phyloP scores from a whole-genome alignment of 1,140 invertebrate genomes.

The Galendromus occidentalis region DNA sequence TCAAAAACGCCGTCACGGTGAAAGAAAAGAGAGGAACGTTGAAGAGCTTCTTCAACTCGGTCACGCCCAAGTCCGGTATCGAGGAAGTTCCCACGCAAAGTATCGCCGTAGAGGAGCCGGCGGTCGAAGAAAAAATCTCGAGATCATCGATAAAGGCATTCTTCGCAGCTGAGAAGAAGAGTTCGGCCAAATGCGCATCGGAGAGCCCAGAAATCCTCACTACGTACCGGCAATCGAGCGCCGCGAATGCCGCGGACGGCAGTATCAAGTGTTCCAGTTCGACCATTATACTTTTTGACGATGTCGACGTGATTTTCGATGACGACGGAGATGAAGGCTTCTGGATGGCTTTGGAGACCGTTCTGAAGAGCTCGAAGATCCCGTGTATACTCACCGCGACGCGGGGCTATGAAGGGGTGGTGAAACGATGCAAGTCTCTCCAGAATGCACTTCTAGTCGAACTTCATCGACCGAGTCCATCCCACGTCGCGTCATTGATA shows the following conservation, averaged over 20 bases:
- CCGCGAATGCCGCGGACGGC: no score
- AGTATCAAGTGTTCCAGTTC: neutral
- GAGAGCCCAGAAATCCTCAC: neutral
- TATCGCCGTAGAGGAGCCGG: neutral
- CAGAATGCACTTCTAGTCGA: neutral
- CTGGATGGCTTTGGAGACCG: slow-evolving; percentile 1
- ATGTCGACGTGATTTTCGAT: slow-evolving; percentile 1
- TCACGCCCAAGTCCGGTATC: neutral
- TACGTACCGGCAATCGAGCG: neutral
- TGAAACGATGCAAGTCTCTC: neutral
- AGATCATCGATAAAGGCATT: slow-evolving; percentile 1
- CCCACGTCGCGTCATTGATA: neutral
- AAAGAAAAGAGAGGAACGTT: neutral
- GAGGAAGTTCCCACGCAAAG: neutral
- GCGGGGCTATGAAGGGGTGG: neutral
- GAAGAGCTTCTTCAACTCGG: neutral
- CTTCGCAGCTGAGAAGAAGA: neutral
- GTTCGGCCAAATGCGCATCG: neutral
- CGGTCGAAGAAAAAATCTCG: neutral
- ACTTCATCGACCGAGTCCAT: neutral
- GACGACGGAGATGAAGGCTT: neutral
- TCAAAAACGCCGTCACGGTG: neutral
- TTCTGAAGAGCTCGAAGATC: slow-evolving; percentile 1
- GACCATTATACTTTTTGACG: neutral
- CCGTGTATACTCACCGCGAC: neutral